Percentiles rank a stretch among this genome's conserved stretches.
Evolutionary conservation across 2,113 vertebrate genomes (phyloP).

Genomic region (Zingel zingel): DNA sequence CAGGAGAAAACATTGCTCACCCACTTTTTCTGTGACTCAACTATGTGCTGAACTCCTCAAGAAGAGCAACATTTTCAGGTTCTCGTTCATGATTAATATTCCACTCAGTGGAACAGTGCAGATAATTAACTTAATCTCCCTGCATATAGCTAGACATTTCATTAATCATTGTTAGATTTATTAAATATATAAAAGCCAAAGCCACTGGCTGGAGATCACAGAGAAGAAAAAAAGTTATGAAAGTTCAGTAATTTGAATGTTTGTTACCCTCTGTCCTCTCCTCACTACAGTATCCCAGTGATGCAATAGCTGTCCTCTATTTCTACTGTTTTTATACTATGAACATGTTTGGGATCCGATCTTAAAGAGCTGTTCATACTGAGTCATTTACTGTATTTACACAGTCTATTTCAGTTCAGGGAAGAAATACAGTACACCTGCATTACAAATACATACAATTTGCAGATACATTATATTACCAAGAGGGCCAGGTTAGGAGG

Average conservation of each 20-base stretch:
- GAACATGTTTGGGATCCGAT: constrained; percentile 29
- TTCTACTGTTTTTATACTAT: constrained; percentile 26
- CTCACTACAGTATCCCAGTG: constrained; percentile 31
- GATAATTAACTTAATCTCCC: constrained; percentile 62
- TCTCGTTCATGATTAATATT: constrained; percentile 61
- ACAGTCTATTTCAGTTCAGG: not conserved
- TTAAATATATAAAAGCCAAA: constrained; percentile 58
- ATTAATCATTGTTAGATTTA: constrained; percentile 60
- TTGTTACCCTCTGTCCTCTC: constrained; percentile 46
- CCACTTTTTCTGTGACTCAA: constrained; percentile 68
- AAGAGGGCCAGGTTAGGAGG: not conserved
- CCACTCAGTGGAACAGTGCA: constrained; percentile 44
- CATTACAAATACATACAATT: not conserved
- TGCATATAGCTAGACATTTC: constrained; percentile 51
- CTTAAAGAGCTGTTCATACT: not conserved
- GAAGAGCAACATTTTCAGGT: constrained; percentile 32
- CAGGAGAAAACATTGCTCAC: constrained; percentile 67
- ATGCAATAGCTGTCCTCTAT: constrained; percentile 39
- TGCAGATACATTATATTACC: not conserved
- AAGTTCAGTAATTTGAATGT: constrained; percentile 54
- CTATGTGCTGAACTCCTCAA: constrained; percentile 13
- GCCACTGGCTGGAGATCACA: constrained; percentile 55
- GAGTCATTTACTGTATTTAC: not conserved
- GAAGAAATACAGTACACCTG: not conserved
- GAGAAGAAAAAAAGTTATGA: constrained; percentile 22